Evolutionary conservation across 2,888 invertebrate genomes (phyloP).

Genomic region (Antitype chi): DNA sequence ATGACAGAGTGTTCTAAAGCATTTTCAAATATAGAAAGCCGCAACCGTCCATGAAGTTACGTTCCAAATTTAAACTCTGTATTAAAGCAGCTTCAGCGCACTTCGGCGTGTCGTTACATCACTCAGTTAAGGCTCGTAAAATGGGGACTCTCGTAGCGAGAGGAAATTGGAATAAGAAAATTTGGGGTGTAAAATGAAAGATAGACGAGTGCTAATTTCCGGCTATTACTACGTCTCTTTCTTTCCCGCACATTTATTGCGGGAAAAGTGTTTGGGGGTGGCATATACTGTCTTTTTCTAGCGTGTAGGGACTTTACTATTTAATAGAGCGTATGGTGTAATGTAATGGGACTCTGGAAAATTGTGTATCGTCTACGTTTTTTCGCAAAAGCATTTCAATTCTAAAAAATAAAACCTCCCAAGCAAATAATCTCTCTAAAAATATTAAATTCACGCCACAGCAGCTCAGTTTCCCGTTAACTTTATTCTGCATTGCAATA

Average conservation of each 20-base stretch:
- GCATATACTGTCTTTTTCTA: constrained; percentile 86
- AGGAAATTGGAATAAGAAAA: constrained; percentile 95
- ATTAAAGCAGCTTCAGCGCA: constrained; percentile 39
- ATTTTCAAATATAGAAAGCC: constrained; percentile 79
- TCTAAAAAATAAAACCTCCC: not conserved
- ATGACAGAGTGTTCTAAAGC: constrained; percentile 91
- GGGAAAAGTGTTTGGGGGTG: constrained; percentile 80
- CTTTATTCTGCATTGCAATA: constrained; percentile 61
- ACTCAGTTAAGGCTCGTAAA: constrained; percentile 78
- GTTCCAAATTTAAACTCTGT: constrained; percentile 71
- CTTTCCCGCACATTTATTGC: constrained; percentile 89
- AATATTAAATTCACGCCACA: constrained; percentile 9
- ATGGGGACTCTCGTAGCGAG: constrained; percentile 83
- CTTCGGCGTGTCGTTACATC: constrained; percentile 56
- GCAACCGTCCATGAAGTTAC: constrained; percentile 64
- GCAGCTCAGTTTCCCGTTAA: constrained; percentile 35
- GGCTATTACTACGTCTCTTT: constrained; percentile 91
- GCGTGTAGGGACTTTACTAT: constrained; percentile 77
- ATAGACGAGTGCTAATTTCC: constrained; percentile 94
- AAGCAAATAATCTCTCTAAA: not conserved
- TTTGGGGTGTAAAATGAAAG: constrained; percentile 95
- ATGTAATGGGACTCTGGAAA: constrained; percentile 67
- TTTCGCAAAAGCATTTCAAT: constrained; percentile 5
- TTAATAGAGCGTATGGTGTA: constrained; percentile 76
- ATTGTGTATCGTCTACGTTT: constrained; percentile 54